phyloP scores from a whole-genome alignment of 2,113 vertebrate species.

The Saccopteryx bilineata region DNA sequence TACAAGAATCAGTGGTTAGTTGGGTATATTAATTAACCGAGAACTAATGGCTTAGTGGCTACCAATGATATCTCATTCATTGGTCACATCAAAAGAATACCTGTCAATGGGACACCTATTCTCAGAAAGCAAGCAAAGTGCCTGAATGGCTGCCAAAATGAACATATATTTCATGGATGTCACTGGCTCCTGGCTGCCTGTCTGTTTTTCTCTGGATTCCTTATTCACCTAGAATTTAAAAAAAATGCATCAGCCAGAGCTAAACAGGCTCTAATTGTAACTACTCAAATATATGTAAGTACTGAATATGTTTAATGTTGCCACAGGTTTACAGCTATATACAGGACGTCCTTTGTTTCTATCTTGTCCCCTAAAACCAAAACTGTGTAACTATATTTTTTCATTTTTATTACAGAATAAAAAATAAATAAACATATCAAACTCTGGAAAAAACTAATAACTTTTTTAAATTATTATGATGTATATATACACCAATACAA shows the following conservation, averaged over 20 bases:
- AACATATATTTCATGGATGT: constrained; percentile 69
- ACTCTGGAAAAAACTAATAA: neutral
- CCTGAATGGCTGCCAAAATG: constrained; percentile 53
- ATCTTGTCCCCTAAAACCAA: constrained; percentile 22
- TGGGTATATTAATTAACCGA: constrained; percentile 49
- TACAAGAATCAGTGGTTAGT: neutral
- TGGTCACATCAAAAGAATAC: constrained; percentile 26
- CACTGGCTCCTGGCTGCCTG: constrained; percentile 22
- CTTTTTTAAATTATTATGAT: constrained; percentile 27
- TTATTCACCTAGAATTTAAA: constrained; percentile 51
- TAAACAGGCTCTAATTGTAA: constrained; percentile 72
- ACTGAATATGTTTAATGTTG: constrained; percentile 50
- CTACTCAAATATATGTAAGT: constrained; percentile 41
- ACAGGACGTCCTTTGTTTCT: constrained; percentile 65
- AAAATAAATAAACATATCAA: constrained; percentile 57
- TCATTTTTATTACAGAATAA: constrained; percentile 43
- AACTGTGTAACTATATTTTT: neutral
- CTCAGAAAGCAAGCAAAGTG: constrained; percentile 19
- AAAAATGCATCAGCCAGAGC: constrained; percentile 12
- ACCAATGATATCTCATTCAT: constrained; percentile 25
- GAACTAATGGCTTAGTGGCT: constrained; percentile 16
- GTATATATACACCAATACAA: neutral
- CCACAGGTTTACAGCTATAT: constrained; percentile 40
- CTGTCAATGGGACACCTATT: constrained; percentile 66
- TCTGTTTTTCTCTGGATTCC: constrained; percentile 56